Percentiles rank a stretch among this genome's conserved stretches.
Evolutionary conservation across 2,888 invertebrate species (phyloP).

Genomic region (Ophioninae sp.): DNA sequence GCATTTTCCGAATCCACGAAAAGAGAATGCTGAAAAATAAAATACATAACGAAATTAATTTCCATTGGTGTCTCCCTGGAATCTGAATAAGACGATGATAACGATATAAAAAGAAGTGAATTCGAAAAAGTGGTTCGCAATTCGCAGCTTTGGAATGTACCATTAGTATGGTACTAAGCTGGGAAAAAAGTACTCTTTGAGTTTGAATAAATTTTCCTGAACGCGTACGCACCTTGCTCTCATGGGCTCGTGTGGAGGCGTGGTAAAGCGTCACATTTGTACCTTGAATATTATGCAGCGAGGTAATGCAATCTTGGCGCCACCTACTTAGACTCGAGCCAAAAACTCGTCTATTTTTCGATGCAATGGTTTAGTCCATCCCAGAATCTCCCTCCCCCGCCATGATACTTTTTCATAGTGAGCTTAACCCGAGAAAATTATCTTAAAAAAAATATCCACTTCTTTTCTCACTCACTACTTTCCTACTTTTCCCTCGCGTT

Average conservation of each 20-base stretch:
- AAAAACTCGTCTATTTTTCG: conserved; percentile 47
- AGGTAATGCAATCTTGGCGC: conserved; percentile 60
- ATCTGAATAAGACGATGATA: not conserved
- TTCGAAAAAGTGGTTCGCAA: too few relatives aligned
- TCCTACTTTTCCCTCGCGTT: too few relatives aligned
- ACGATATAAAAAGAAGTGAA: not conserved
- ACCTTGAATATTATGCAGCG: conserved; percentile 22
- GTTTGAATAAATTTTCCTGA: conserved; percentile 47
- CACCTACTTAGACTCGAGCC: conserved; percentile 49
- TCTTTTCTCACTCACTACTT: too few relatives aligned
- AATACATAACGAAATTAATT: too few relatives aligned
- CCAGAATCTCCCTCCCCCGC: not conserved
- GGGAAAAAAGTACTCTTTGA: conserved; percentile 17
- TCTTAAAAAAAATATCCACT: too few relatives aligned
- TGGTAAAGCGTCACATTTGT: conserved; percentile 21
- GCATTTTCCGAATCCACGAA: not conserved
- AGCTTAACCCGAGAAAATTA: too few relatives aligned
- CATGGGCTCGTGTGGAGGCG: conserved; percentile 18
- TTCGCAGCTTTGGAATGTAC: not conserved
- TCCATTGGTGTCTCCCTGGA: not conserved
- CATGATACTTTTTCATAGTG: too few relatives aligned
- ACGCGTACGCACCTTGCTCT: conserved; percentile 27
- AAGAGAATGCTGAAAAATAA: not conserved
- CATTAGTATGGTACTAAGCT: not conserved
- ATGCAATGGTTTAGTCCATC: conserved; percentile 36